These are phyloP conservation scores for Phrynosoma blainvillii DNA, from an alignment of 2,113 vertebrate species.

Conservation along the genomic window DNA sequence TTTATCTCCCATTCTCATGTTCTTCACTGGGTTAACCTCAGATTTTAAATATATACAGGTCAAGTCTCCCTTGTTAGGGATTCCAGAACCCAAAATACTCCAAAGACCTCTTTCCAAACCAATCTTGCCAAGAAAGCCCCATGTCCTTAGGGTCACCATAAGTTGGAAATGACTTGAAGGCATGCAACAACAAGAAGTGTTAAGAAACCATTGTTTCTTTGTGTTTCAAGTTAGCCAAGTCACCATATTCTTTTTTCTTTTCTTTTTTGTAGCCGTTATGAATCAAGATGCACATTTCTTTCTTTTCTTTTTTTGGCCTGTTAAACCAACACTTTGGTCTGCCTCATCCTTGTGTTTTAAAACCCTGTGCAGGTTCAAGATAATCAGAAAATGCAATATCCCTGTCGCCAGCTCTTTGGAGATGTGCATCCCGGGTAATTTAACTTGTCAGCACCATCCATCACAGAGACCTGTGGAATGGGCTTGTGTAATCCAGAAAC, in stretches of 20 bases:
- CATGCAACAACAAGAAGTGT: too few relatives aligned
- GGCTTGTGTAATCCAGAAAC: not conserved
- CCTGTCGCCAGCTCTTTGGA: conserved; percentile 74
- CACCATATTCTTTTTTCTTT: conserved; percentile 25
- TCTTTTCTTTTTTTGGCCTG: not conserved
- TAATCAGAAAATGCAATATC: conserved; percentile 81
- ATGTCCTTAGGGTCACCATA: too few relatives aligned
- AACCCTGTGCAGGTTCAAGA: conserved; percentile 71
- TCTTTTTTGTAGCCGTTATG: too few relatives aligned
- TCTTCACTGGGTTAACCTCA: too few relatives aligned
- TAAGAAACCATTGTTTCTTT: too few relatives aligned
- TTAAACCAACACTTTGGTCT: conserved; percentile 7
- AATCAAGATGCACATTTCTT: not conserved
- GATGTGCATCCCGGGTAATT: conserved; percentile 79
- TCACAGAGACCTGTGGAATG: conserved; percentile 56
- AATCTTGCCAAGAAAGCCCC: too few relatives aligned
- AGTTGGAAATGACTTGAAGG: too few relatives aligned
- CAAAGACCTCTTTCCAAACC: too few relatives aligned
- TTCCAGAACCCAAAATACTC: too few relatives aligned
- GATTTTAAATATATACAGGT: too few relatives aligned
- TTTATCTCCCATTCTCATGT: too few relatives aligned
- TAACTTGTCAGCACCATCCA: conserved; percentile 82
- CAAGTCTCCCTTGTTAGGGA: too few relatives aligned
- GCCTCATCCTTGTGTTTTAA: conserved; percentile 66
- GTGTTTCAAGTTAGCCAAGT: not conserved